Conservation (phyloP, 2,113 vertebrate genomes). For the Trinectes maculatus region DNA sequence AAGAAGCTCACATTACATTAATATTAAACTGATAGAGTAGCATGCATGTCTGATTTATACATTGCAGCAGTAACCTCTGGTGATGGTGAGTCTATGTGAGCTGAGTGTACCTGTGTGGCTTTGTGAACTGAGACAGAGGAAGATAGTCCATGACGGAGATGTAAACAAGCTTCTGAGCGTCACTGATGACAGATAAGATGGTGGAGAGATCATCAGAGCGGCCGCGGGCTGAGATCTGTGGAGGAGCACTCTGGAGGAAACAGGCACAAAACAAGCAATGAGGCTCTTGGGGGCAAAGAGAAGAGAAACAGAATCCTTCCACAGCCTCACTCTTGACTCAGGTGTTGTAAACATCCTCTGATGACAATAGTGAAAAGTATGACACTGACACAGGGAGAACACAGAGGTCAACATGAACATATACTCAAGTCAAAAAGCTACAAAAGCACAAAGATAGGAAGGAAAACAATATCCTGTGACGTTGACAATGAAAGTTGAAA, state of each 20-base stretch:
- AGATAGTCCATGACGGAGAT: slow-evolving; percentile 86
- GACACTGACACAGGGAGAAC: neutral
- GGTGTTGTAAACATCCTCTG: too few species aligned
- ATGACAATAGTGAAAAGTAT: neutral
- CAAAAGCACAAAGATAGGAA: neutral
- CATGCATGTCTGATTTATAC: too few species aligned
- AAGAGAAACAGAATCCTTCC: neutral
- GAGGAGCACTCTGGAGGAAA: slow-evolving; percentile 80
- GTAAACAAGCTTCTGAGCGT: slow-evolving; percentile 78
- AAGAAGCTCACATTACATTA: too few species aligned
- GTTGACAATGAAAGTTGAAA: too few species aligned
- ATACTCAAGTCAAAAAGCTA: neutral
- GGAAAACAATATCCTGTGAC: too few species aligned
- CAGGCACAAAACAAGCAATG: neutral
- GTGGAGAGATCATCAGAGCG: slow-evolving; percentile 82
- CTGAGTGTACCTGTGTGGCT: slow-evolving; percentile 73
- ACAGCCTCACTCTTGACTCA: neutral
- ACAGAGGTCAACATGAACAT: neutral
- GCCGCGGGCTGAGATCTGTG: slow-evolving; percentile 74
- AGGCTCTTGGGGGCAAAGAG: neutral
- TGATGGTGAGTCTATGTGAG: neutral
- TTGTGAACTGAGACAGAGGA: slow-evolving; percentile 75
- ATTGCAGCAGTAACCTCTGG: too few species aligned
- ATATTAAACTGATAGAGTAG: too few species aligned
- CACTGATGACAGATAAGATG: slow-evolving; percentile 81